Percentiles rank a stretch among this genome's conserved stretches.
phyloP scores from a whole-genome alignment of 2,797 vertebrate genomes.

The Prionace glauca region DNA sequence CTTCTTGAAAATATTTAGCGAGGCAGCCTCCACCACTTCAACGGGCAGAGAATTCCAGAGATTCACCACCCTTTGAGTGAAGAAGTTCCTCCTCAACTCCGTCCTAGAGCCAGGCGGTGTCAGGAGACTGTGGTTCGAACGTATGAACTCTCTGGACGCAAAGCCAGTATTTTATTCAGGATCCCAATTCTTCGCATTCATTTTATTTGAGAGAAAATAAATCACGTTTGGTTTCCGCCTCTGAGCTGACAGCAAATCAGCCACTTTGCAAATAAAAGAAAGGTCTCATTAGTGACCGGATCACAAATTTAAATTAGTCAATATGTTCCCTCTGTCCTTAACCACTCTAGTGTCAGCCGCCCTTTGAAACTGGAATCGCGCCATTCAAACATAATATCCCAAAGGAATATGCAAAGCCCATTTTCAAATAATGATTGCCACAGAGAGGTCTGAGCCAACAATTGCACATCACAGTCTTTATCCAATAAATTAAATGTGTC shows the following conservation, averaged over 20 bases:
- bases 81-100: too few relatives aligned
- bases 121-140: neutral
- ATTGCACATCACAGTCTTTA: conserved; percentile 55
- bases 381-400: conserved; percentile 34
- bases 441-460: conserved; percentile 44
- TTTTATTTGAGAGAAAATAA: neutral
- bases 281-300: neutral
- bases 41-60: too few relatives aligned
- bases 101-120: neutral
- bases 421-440: conserved; percentile 56
- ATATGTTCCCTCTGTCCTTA: neutral
- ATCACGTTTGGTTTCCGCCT: neutral
- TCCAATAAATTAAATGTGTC: conserved; percentile 61
- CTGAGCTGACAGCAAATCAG: neutral
- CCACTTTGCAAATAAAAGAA: neutral
- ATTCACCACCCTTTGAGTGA: too few relatives aligned
- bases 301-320: conserved; percentile 16
- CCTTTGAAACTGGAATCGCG: neutral
- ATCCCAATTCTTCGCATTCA: neutral
- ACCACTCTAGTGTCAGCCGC: neutral
- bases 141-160: neutral
- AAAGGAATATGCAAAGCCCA: conserved; percentile 44
- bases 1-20: too few relatives aligned
- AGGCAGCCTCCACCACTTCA: too few relatives aligned
- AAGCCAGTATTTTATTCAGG: neutral